A percentile compares a stretch with the other conserved stretches of the same genome.
Evolutionary conservation across 2,797 vertebrate species (phyloP).

Genomic region (Chiloscyllium punctatum): DNA sequence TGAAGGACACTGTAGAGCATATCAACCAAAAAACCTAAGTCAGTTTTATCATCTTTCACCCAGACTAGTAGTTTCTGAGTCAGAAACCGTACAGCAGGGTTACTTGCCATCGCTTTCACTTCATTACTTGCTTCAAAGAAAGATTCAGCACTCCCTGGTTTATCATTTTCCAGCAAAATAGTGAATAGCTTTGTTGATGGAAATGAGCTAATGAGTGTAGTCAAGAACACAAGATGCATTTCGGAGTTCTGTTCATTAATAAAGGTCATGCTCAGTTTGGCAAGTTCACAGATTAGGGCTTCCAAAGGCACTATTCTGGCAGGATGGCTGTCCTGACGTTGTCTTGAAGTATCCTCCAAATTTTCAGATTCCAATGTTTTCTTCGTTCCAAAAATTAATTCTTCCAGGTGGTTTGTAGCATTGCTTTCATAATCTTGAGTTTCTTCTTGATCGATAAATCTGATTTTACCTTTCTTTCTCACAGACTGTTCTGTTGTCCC

Average conservation of each 20-base stretch:
- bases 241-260: constrained; percentile 75
- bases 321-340: not conserved
- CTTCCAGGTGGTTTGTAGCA: constrained; percentile 39
- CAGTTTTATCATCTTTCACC: constrained; percentile 68
- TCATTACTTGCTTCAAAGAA: constrained; percentile 43
- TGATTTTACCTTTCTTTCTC: constrained; percentile 72
- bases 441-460: constrained; percentile 62
- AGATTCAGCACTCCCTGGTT: not conserved
- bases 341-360: not conserved
- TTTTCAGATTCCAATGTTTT: constrained; percentile 47
- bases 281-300: constrained; percentile 78
- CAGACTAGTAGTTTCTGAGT: constrained; percentile 71
- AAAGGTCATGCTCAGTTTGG: constrained; percentile 76
- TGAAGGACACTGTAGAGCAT: constrained; percentile 82
- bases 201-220: constrained; percentile 74
- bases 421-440: constrained; percentile 42
- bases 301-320: constrained; percentile 68
- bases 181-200: constrained; percentile 74
- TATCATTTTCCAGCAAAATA: constrained; percentile 59
- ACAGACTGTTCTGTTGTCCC: constrained; percentile 51
- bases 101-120: constrained; percentile 47
- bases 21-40: constrained; percentile 76
- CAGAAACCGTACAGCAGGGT: constrained; percentile 75
- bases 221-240: constrained; percentile 82
- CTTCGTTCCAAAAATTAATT: constrained; percentile 45